Evolutionary conservation across 2,888 invertebrate species (phyloP).

Genomic region (Caenorhabditis becei): DNA sequence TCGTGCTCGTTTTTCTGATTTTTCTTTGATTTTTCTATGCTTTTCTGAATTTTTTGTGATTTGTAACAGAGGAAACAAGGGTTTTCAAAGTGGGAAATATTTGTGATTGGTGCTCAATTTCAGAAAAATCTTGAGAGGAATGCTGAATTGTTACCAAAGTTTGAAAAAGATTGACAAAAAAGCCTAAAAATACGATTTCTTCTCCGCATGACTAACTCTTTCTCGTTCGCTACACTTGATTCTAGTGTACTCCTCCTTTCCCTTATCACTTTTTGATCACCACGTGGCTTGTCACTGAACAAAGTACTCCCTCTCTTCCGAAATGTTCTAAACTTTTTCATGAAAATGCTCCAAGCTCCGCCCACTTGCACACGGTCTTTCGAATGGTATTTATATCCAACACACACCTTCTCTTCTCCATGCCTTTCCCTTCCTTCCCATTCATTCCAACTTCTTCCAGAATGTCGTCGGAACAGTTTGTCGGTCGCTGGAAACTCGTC

Average conservation of each 20-base stretch:
- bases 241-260: constrained; percentile 32
- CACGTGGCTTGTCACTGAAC: constrained; percentile 9
- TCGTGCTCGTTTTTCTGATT: constrained; percentile 12
- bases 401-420: background rate
- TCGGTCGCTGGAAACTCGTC: constrained; percentile 68
- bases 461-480: constrained; percentile 57
- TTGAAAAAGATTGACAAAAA: too few relatives aligned
- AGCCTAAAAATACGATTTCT: too few relatives aligned
- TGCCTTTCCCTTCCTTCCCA: background rate
- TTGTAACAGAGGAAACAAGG: too few relatives aligned
- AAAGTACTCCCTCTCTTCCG: background rate
- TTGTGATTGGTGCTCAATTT: too few relatives aligned
- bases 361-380: too few relatives aligned
- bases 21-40: background rate
- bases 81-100: too few relatives aligned
- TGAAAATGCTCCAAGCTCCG: too few relatives aligned
- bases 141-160: too few relatives aligned
- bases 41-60: background rate
- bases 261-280: constrained; percentile 21
- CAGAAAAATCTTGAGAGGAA: too few relatives aligned
- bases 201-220: too few relatives aligned
- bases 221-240: constrained; percentile 24
- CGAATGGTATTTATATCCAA: too few relatives aligned
- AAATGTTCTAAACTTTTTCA: too few relatives aligned
- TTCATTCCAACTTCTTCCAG: constrained; percentile 3